phyloP scores from a whole-genome alignment of 23 tunicate genomes.

The Ciona savignyi region DNA sequence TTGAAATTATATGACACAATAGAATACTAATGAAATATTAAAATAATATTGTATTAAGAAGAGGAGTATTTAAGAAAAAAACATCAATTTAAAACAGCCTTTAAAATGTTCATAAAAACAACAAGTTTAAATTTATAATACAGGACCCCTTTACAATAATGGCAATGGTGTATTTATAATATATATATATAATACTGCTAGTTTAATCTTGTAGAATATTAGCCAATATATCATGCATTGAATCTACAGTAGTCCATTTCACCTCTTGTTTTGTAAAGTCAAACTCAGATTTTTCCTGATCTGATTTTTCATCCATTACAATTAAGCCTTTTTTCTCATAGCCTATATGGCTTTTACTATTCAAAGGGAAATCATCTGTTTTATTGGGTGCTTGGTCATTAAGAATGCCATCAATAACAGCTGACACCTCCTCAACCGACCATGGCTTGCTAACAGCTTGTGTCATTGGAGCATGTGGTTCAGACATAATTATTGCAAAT shows the following conservation, averaged over 20 bases:
- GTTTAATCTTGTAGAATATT: too few relatives aligned
- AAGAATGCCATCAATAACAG: neutral
- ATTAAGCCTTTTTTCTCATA: neutral
- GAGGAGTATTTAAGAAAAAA: neutral
- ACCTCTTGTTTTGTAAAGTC: neutral
- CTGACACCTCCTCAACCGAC: neutral
- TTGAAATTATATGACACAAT: neutral
- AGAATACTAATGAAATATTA: neutral
- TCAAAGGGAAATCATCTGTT: neutral
- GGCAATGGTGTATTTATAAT: too few relatives aligned
- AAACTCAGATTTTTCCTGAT: neutral
- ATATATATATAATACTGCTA: neutral
- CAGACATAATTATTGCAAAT: neutral
- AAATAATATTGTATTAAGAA: neutral
- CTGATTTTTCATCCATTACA: neutral
- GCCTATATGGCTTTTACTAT: neutral
- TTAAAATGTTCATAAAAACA: neutral
- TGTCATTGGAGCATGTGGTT: neutral
- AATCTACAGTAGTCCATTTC: neutral
- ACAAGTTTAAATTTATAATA: neutral
- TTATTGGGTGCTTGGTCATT: neutral
- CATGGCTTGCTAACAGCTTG: neutral
- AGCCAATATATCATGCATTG: neutral
- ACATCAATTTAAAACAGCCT: neutral
- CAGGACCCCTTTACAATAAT: too few relatives aligned